A percentile compares a stretch with the other conserved stretches of the same genome.
Evolutionary conservation across 1,140 invertebrate species (phyloP).

Genomic region (Fopius arisanus): DNA sequence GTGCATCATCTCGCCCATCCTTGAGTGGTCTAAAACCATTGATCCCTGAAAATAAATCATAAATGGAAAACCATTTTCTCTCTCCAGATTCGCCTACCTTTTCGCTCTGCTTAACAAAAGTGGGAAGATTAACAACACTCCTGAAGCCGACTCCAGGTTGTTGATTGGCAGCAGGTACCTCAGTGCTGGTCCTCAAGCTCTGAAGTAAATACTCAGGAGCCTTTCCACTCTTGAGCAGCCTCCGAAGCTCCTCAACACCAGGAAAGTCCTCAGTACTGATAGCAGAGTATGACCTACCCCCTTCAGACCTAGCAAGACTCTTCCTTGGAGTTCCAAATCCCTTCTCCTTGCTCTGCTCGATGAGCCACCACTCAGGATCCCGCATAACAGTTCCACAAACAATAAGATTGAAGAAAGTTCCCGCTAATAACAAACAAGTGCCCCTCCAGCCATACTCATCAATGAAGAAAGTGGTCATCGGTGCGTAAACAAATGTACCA

Average conservation of each 20-base stretch:
- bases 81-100: slow-evolving; percentile 66
- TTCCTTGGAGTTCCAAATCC: slow-evolving; percentile 52
- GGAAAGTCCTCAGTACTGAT: slow-evolving; percentile 67
- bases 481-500: slow-evolving; percentile 87
- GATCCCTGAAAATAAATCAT: no score
- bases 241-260: slow-evolving; percentile 73
- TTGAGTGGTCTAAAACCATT: no score
- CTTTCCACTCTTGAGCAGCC: slow-evolving; percentile 71
- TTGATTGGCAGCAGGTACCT: slow-evolving; percentile 39
- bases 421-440: slow-evolving; percentile 82
- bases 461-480: slow-evolving; percentile 78
- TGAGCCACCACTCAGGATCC: slow-evolving; percentile 81
- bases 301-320: slow-evolving; percentile 57
- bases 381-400: slow-evolving; percentile 89
- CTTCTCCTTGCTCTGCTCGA: slow-evolving; percentile 67
- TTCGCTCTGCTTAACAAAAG: slow-evolving; percentile 74
- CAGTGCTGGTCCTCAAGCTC: slow-evolving; percentile 68
- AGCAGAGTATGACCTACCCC: slow-evolving; percentile 48
- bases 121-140: slow-evolving; percentile 78
- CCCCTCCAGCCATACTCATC: slow-evolving; percentile 86
- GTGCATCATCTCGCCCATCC: no score
- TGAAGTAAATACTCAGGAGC: slow-evolving; percentile 73
- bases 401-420: slow-evolving; percentile 86
- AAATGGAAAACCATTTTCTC: no score
- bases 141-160: slow-evolving; percentile 49